phyloP scores from a whole-genome alignment of 2,888 invertebrate species.

The Sphecodes monilicornis region DNA sequence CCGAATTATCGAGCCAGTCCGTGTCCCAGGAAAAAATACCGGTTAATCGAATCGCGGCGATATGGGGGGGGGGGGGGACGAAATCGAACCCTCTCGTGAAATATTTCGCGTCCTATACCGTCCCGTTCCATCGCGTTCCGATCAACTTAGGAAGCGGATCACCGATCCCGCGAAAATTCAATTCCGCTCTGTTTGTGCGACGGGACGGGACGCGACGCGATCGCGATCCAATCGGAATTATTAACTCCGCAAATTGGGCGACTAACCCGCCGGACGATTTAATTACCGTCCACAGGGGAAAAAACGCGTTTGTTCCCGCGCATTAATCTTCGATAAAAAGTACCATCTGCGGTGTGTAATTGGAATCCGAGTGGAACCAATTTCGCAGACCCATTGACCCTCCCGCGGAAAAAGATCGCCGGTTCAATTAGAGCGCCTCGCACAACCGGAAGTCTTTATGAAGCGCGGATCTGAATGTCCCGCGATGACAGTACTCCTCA shows the following conservation, averaged over 20 bases:
- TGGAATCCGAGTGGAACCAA: constrained; percentile 59
- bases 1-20: constrained; percentile 16
- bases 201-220: not conserved
- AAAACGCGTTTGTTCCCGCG: constrained; percentile 26
- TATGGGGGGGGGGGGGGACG: not conserved
- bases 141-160: not conserved
- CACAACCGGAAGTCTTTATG: constrained; percentile 10
- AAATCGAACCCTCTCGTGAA: not conserved
- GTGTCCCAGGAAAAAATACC: not conserved
- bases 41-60: constrained; percentile 4
- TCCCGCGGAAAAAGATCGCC: constrained; percentile 5
- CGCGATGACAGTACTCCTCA: not conserved
- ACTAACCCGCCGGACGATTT: constrained; percentile 42
- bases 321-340: constrained; percentile 50
- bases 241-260: constrained; percentile 34
- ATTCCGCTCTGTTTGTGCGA: constrained; percentile 18
- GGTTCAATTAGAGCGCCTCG: constrained; percentile 31
- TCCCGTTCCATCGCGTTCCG: not conserved
- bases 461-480: not conserved
- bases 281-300: constrained; percentile 46
- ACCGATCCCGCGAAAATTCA: constrained; percentile 5
- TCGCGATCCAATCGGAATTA: constrained; percentile 38
- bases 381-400: constrained; percentile 53
- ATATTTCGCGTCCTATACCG: not conserved
- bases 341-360: constrained; percentile 60